A percentile compares a stretch with the other conserved stretches of the same genome.
Evolutionary conservation across 2,888 invertebrate species (phyloP).

Genomic region (Sacculina carcini): DNA sequence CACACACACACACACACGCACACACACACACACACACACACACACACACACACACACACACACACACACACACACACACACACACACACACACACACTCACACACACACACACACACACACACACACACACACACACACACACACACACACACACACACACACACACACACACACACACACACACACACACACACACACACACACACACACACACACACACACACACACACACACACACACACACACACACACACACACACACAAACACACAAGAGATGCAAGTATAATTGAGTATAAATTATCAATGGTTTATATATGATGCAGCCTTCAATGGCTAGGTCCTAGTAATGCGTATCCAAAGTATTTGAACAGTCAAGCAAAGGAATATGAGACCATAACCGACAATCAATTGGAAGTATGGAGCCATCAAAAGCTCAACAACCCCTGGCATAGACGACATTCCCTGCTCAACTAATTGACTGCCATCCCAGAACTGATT

Average conservation of each 20-base stretch:
- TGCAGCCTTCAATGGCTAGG: no score
- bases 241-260: neutral
- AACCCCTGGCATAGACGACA: no score
- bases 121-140: neutral
- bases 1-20: neutral
- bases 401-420: no score
- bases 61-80: neutral
- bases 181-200: conserved; percentile 1
- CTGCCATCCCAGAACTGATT: no score
- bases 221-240: neutral
- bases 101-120: neutral
- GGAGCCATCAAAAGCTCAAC: no score
- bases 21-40: neutral
- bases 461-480: no score
- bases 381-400: no score
- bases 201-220: neutral
- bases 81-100: neutral
- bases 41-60: neutral
- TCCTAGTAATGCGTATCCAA: no score
- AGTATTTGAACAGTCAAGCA: no score
- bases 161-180: conserved; percentile 4
- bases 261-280: neutral
- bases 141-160: conserved; percentile 3
- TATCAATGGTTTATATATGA: no score
- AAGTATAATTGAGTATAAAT: conserved; percentile 2